Evolutionary conservation across 64 coral and sea anemone genomes (phyloP), one percentile per base, ranked within the genome.

Genomic region (Exaiptasia diaphana): DNA sequence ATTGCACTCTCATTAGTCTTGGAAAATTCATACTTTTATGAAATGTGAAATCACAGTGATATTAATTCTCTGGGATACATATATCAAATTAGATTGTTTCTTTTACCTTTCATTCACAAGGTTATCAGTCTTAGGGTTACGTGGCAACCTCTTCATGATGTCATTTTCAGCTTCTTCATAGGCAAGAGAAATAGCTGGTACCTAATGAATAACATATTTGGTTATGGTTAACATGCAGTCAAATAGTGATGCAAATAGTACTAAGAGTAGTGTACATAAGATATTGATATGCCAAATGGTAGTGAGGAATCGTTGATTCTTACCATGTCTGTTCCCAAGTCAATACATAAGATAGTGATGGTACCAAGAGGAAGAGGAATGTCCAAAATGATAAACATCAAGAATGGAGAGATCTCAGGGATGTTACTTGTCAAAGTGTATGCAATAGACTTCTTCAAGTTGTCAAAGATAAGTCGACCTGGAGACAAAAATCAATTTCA

Each of bases 341-440:
- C 89, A 78, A 97, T 97, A 73, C 93, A 97, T 15, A 97, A 89
- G 58, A 97, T 97, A 40, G 93, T 97, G 50, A 97, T 80, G 53
- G 79, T 83, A 48, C 93, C 93, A 27, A 97, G 89, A 33, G 93
- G 93, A 30, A 91, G 81, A 13, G 93, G 93, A 55, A 92, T 91
- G 37, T 74, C 77, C 53, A 91, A 17, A 12, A 83, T 85, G 39
- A 97, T 90, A 41, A 90, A 90, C 74, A 97, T 86, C 46, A 85
- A 60, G 85, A 92, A 99, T 7, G 95, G 95, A 3, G 55, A 85
- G 58, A 99, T 99, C 41, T 99, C 95, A 22, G 95, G 95, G 53
- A 99, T 99, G 85, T 99, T 99, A 92, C 95, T 99, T n/a, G 95
- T 99, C 67, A 99, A 68, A 2, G 95, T 99, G 74, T 99, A 99